Conservation (phyloP, 2,888 invertebrate genomes). For the Yponomeuta plumbellus region DNA sequence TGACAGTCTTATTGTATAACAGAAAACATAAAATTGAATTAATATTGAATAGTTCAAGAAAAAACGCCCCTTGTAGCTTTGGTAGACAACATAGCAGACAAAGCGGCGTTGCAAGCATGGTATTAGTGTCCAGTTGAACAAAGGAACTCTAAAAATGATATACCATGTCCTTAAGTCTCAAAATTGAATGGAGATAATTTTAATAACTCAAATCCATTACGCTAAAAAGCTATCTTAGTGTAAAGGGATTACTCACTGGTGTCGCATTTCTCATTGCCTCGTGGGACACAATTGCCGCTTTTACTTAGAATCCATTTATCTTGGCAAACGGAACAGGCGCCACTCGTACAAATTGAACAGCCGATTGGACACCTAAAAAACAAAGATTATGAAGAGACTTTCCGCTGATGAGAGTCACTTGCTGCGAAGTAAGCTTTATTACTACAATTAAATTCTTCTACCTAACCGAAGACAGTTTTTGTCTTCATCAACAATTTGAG, state of each 20-base stretch:
- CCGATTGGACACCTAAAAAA: slow-evolving; percentile 82
- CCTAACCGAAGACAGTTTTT: too few species aligned
- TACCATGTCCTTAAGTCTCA: too few species aligned
- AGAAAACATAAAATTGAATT: too few species aligned
- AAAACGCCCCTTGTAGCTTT: too few species aligned
- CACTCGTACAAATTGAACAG: slow-evolving; percentile 83
- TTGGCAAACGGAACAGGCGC: slow-evolving; percentile 84
- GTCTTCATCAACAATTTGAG: too few species aligned
- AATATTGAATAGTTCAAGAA: too few species aligned
- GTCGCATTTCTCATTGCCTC: slow-evolving; percentile 84
- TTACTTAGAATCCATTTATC: slow-evolving; percentile 85
- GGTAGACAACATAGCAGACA: too few species aligned
- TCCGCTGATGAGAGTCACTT: not conserved
- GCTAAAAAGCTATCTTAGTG: slow-evolving; percentile 4
- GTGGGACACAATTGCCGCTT: slow-evolving; percentile 84
- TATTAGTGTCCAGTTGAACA: too few species aligned
- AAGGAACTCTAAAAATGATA: too few species aligned
- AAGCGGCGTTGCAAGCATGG: too few species aligned
- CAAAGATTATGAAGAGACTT: slow-evolving; percentile 19
- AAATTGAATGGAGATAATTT: not conserved
- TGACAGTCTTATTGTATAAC: too few species aligned
- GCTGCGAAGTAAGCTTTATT: not conserved
- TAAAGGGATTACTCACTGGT: slow-evolving; percentile 75
- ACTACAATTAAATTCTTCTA: too few species aligned
- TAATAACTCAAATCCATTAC: slow-evolving; percentile 15